A percentile compares a stretch with the other conserved stretches of the same genome.
Conservation (phyloP, 2,888 invertebrate genomes). For the Andricus curvator region DNA sequence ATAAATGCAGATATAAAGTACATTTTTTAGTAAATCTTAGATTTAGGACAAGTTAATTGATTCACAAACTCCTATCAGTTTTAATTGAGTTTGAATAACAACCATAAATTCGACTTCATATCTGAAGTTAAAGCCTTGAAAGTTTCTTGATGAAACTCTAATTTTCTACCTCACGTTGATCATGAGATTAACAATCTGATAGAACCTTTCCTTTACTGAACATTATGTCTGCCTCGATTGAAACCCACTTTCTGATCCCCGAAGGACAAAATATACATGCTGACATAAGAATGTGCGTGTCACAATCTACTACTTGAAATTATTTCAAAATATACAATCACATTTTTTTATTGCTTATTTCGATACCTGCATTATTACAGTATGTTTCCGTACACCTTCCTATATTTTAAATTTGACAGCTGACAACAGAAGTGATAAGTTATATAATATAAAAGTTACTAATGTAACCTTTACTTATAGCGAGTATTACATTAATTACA, state of each 20-base stretch:
- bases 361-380: background rate
- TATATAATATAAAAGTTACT: no score
- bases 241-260: conserved; percentile 10
- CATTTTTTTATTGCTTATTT: background rate
- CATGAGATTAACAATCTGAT: conserved; percentile 18
- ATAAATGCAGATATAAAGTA: background rate
- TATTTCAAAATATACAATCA: background rate
- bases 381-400: no score
- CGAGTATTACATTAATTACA: no score
- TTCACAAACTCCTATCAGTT: background rate
- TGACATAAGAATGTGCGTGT: conserved; percentile 24
- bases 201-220: conserved; percentile 32
- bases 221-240: conserved; percentile 1
- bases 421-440: no score
- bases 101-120: background rate
- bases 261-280: conserved; percentile 8
- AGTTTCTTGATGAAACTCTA: conserved; percentile 23
- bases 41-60: background rate
- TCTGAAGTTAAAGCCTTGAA: conserved; percentile 16
- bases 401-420: no score
- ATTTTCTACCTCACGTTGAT: conserved; percentile 12
- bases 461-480: no score
- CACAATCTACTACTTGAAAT: conserved; percentile 30
- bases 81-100: background rate
- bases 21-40: background rate